Base-by-base conservation (phyloP, 1,140 invertebrate genomes). In the Cylas formicarius region DNA sequence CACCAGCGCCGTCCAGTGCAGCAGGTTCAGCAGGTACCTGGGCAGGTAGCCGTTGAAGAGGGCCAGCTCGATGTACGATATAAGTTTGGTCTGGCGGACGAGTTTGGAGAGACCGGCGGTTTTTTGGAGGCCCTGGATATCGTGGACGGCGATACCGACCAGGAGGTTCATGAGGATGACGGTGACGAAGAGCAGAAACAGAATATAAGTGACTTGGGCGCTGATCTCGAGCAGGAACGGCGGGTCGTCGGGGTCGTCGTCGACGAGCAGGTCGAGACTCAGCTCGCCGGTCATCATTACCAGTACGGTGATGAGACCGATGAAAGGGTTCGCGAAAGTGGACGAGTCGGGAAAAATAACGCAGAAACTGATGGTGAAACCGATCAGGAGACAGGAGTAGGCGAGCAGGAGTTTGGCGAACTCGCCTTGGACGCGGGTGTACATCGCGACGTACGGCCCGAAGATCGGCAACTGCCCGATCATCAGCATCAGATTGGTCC, bases 211-310 rank as follows among this genome's bases (percentile, higher is more conserved):
- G 3, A 86, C 67, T 61, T 86, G 81, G 1, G 82, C 78, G 39
- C 80, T 83, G 14, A 82, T 72, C 54, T 81, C 75, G 1, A 83
- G 57, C 6, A 81, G 53, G 45, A 81, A 75, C 3, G 72, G 72
- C 3, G 73, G 71, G 61, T 76, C 72, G 21, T 76, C 73, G 3
- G 75, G 71, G 50, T 77, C 74, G 1, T 80, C 75, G 43, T 77
- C 72, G 37, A 80, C 76, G 16, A 80, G 72, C 11, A 84, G 67
- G 39, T 81, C 79, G 22, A 85, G 71, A 53, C 84, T 81, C 35
- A 86, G 64, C 61, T 91, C 88, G 0, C 88, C 87, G 2, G 87
- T 89, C 86, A 90, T 90, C 85, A 90, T 90, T 0, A 87, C 86
- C 26, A 90, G 62, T 0, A 88, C 84, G 4, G 87, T 87, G 22